Base-by-base conservation (phyloP, 2,888 invertebrate genomes). In the Drosophila demipolita region DNA sequence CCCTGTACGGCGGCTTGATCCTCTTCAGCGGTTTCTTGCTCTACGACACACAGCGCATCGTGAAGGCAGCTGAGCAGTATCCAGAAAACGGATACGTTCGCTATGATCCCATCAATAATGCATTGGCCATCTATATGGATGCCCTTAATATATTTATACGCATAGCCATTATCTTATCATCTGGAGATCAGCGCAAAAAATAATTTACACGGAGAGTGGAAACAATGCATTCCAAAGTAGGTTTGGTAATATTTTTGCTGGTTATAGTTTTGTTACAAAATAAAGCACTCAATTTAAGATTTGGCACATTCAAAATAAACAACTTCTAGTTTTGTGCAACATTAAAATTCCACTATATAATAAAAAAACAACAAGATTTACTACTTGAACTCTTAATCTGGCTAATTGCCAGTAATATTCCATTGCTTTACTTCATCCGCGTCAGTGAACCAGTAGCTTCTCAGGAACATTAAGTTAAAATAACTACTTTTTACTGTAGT, bases 91-190 rank as follows among this genome's bases (percentile, higher is more conserved):
- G 95, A 82, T 95, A 95, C 68, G 91, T 93, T 71, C 96, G 96
- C 3, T 99, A 95, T 92, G 99, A 99, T 94, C 99, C 99, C 1
- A 95, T 99, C 79, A 98, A 99, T 94, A 98, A 98, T 64, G 97
- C 98, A 6, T 95, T 99, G 90, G 96, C 97, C 3, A 98, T 99
- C 81, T 99, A 99, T 92, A 94, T 99, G 95, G 99, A 99, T 92
- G 96, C 98, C 0, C 92, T 99, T 67, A 99, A 99, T 93, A 99
- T 99, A 91, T 99, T 99, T 93, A 96, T 99, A 90, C 95, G 99
- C 80, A 96, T 99, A 89, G 98, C 97, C 1, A 96, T 96, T 91
- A 98, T 99, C 82, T 92, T 99, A 87, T 95, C 97, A 69, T 58
- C 64, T 0, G 96, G 96, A 49, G 95, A 95, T 71, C 95, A 85